Percentiles rank a stretch among this genome's conserved stretches.
Conservation (phyloP, 1,140 invertebrate species). For the Rhyzopertha dominica region DNA sequence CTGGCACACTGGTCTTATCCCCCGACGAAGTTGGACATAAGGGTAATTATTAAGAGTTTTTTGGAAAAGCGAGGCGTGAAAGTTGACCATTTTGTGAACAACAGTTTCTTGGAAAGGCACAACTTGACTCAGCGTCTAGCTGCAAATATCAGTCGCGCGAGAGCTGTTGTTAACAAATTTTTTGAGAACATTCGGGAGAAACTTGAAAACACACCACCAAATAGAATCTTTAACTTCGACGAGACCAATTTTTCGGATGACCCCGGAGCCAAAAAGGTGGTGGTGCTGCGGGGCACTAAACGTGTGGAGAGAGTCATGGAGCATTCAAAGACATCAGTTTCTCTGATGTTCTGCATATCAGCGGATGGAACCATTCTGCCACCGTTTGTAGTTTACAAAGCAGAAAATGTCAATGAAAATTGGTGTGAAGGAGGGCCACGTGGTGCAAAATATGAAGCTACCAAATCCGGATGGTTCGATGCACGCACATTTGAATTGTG, state of each 20-base stretch:
- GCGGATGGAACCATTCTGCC: constrained; percentile 27
- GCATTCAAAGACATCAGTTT: constrained; percentile 7
- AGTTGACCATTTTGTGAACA: too few species aligned
- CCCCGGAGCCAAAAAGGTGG: constrained; percentile 5
- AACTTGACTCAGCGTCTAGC: too few species aligned
- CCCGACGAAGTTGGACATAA: too few species aligned
- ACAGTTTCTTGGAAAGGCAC: too few species aligned
- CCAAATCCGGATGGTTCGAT: constrained; percentile 35
- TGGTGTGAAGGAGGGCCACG: constrained; percentile 22
- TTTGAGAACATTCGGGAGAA: too few species aligned
- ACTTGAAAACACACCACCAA: too few species aligned
- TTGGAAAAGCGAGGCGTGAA: too few species aligned
- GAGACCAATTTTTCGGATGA: constrained; percentile 13
- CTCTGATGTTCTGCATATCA: constrained; percentile 27
- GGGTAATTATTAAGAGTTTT: too few species aligned
- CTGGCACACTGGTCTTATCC: too few species aligned
- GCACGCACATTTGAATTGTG: constrained; percentile 31
- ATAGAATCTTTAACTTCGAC: constrained; percentile 12
- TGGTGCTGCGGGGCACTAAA: constrained; percentile 3
- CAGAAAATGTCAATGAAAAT: constrained; percentile 27
- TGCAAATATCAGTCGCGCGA: too few species aligned
- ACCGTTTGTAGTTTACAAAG: constrained; percentile 35
- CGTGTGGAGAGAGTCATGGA: constrained; percentile 9
- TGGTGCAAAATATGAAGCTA: constrained; percentile 20
- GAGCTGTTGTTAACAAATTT: too few species aligned